A percentile compares a stretch with the other conserved stretches of the same genome.
phyloP scores from a whole-genome alignment of 2,888 invertebrate genomes.

The Galerucella nymphaeae region DNA sequence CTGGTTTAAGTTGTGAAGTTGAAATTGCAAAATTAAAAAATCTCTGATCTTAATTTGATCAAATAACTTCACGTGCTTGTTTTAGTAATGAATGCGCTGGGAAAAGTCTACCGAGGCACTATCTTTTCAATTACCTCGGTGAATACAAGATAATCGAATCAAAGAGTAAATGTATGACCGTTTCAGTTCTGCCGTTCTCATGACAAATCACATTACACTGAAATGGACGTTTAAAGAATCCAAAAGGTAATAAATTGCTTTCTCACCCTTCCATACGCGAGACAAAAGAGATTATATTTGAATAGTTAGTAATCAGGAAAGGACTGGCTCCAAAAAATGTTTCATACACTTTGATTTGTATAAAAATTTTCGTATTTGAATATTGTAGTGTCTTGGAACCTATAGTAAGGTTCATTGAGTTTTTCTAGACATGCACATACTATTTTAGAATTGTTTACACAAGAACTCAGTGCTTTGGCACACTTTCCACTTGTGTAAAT shows the following conservation, averaged over 20 bases:
- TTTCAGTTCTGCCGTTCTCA: conserved; percentile 39
- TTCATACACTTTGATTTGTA: background rate
- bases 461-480: no score
- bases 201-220: conserved; percentile 46
- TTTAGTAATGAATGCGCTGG: no score
- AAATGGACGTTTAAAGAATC: conserved; percentile 47
- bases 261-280: conserved; percentile 41
- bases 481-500: no score
- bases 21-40: no score
- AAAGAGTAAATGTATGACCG: conserved; percentile 35
- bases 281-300: conserved; percentile 23
- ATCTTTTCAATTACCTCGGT: conserved; percentile 34
- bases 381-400: no score
- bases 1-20: no score
- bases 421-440: no score
- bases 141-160: conserved; percentile 37
- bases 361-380: background rate
- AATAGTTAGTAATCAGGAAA: conserved; percentile 21
- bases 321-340: background rate
- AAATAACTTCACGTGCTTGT: no score
- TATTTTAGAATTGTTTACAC: no score
- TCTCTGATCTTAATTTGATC: no score
- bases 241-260: conserved; percentile 48
- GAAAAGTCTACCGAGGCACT: conserved; percentile 5
- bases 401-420: no score